Percentiles rank a stretch among this genome's conserved stretches.
phyloP scores from a whole-genome alignment of 1,140 invertebrate species.

The Sweltsa coloradensis region DNA sequence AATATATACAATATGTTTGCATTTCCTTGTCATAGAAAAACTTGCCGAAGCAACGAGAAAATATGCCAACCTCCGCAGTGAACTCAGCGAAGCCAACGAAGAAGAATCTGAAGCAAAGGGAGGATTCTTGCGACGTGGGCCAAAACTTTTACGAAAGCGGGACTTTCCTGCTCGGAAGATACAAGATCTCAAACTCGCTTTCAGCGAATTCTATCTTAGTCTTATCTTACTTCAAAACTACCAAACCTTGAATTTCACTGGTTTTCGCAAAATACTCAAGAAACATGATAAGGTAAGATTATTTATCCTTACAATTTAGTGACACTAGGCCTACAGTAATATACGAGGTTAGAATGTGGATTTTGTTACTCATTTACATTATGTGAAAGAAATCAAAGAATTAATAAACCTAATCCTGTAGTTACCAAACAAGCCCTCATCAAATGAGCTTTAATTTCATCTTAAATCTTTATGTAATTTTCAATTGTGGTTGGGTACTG shows the following conservation, averaged over 20 bases:
- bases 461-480: not conserved
- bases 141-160: slow-evolving; percentile 29
- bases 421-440: not conserved
- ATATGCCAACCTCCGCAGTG: slow-evolving; percentile 80
- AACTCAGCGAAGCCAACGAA: slow-evolving; percentile 66
- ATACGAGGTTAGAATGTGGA: not conserved
- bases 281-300: slow-evolving; percentile 93
- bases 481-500: too few relatives aligned
- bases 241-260: slow-evolving; percentile 95
- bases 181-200: slow-evolving; percentile 93
- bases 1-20: slow-evolving; percentile 7
- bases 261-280: slow-evolving; percentile 99
- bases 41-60: slow-evolving; percentile 92
- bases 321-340: too few relatives aligned
- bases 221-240: slow-evolving; percentile 86
- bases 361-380: not conserved
- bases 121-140: slow-evolving; percentile 19
- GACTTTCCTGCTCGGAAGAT: slow-evolving; percentile 62
- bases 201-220: slow-evolving; percentile 98
- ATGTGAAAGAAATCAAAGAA: not conserved
- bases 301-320: too few relatives aligned
- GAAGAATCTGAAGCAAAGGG: slow-evolving; percentile 38
- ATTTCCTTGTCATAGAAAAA: slow-evolving; percentile 59
- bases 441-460: not conserved
- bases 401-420: not conserved